These are phyloP conservation scores for Adrianichthys oophorus DNA, from an alignment of 2,797 vertebrate genomes.

Conservation along the genomic window DNA sequence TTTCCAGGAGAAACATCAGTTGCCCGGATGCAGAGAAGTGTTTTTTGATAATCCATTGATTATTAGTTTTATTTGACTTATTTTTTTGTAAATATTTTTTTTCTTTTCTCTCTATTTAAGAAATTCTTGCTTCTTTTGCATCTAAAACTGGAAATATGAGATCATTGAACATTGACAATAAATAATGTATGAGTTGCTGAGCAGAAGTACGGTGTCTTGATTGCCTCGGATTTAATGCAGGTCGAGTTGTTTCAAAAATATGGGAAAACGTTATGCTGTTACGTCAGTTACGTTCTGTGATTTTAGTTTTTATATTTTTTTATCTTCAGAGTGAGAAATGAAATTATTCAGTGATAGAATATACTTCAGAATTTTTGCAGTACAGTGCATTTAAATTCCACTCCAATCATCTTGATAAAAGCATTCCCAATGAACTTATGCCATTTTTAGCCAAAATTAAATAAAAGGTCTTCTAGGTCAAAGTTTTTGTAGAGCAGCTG, in stretches of 20 bases:
- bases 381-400: no score
- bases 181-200: conserved; percentile 82
- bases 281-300: no score
- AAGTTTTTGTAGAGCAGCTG: no score
- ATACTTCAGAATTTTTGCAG: no score
- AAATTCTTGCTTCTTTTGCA: conserved; percentile 91
- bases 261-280: no score
- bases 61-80: conserved; percentile 84
- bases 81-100: conserved; percentile 90
- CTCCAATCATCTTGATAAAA: no score
- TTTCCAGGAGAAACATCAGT: conserved; percentile 73
- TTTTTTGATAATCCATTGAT: conserved; percentile 88
- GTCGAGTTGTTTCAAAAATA: neutral
- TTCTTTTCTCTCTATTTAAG: conserved; percentile 92
- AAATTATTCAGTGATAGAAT: no score
- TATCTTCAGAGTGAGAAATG: no score
- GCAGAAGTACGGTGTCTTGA: conserved; percentile 26
- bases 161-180: conserved; percentile 83
- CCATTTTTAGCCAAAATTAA: no score
- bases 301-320: no score
- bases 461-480: no score
- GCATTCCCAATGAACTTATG: no score
- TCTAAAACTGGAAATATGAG: conserved; percentile 89
- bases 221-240: neutral
- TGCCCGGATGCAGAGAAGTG: conserved; percentile 85